Base-by-base conservation (phyloP, 2,797 vertebrate species). In the Psittacula derbiana region DNA sequence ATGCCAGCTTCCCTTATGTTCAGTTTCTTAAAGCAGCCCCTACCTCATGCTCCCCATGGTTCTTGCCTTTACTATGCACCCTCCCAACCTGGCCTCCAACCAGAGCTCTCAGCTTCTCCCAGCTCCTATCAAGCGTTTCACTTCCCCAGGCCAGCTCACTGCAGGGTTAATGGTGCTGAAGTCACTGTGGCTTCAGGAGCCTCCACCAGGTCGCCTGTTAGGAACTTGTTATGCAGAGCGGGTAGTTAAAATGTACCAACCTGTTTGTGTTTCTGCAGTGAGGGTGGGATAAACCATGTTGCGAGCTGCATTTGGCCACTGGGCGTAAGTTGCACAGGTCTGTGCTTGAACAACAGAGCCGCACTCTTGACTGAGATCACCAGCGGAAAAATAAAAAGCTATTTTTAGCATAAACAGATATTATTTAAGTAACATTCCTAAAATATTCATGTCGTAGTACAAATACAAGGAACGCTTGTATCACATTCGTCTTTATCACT, bases 31-130 rank as follows among this genome's bases (percentile, higher is more conserved):
- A 57, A 57, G 61, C 16, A 46, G 20, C 9, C 8, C 7, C 19
- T 58, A 10, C 66, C 55, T 23, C 0, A 0, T 0, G 4, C 16
- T 73, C 30, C 5, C 36, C 17, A 1, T 25, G n/a, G 50, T 67
- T 55, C 61, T 41, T 80, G 40, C 30, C 80, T 65, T 84, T 58
- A n/a, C 30, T 5, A 2, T 2, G 1, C 4, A 2, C 65, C 14
- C 46, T 92, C 41, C 40, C 28, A n/a, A 9, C 62, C 27, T 50
- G 58, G 11, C 24, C 17, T 81, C 23, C n/a, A 27, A 7, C 14
- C 17, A 12, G 28, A 20, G n/a, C 0, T 0, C 28, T 38, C 8
- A 1, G 20, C 61, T 90, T 76, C 57, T 71, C 72, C n/a, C 1
- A 1, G 14, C 41, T 92, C 74, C 31, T 12, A 8, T 49, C 27